Evolutionary conservation across 2,888 invertebrate species (phyloP).

Genomic region (Eupithecia centaureata): DNA sequence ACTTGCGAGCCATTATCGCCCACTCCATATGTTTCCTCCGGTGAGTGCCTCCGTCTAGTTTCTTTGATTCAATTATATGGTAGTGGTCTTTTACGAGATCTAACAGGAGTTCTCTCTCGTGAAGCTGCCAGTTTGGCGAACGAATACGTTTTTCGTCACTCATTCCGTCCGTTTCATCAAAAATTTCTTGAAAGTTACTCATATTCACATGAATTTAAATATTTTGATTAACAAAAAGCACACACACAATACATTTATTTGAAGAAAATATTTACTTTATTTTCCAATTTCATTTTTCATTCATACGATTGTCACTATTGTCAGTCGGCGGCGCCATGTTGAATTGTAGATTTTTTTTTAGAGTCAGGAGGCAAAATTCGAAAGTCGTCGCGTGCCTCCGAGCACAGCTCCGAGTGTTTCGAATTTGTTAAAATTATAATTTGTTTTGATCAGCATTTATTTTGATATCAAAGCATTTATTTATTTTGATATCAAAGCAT

Average conservation of each 20-base stretch:
- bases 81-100: constrained; percentile 25
- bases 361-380: neutral
- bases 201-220: neutral
- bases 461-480: no score
- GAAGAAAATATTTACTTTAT: no score
- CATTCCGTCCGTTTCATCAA: constrained; percentile 2
- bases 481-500: no score
- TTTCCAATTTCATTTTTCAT: no score
- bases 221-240: neutral
- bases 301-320: no score
- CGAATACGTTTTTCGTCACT: constrained; percentile 29
- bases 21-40: constrained; percentile 24
- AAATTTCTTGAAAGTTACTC: neutral
- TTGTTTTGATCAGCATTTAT: no score
- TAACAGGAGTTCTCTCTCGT: constrained; percentile 24
- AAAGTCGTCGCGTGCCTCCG: no score
- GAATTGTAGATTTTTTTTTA: no score
- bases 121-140: constrained; percentile 28
- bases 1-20: constrained; percentile 29
- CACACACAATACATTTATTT: no score
- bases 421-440: neutral
- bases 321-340: neutral
- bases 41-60: constrained; percentile 22
- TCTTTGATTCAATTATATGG: constrained; percentile 24
- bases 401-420: no score